Base-by-base conservation (phyloP, 2,113 vertebrate species). In the Ginglymostoma cirratum region DNA sequence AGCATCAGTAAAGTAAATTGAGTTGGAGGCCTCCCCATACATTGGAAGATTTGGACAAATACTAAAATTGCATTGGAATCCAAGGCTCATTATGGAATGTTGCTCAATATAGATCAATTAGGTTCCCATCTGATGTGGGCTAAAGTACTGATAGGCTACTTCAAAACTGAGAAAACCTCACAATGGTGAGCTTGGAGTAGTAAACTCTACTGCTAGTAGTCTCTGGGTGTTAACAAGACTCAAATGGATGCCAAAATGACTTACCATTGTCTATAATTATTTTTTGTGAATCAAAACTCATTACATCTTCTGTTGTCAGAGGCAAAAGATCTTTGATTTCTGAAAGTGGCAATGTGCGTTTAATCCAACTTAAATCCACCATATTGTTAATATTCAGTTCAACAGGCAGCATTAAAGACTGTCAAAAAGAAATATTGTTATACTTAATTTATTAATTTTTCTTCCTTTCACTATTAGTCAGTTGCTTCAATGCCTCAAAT, bases 401-500 rank as follows among this genome's bases (percentile, higher is more conserved):
- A 96, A 96, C 0, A 96, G 96, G 96, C 86, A 97, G 96, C 96
- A 96, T 6, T 94, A 97, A 96, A 92, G 96, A 89, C 98, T 98
- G 96, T 95, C 69, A 95, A 95, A 76, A 70, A 90, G 52, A 70
- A 72, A 45, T 17, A 95, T 76, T 95, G 24, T 72, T 48, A 52
- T 70, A 27, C 24, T 94, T 94, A 67, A 90, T 90, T 89, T 61
- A 90, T 90, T 94, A 52, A 30, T 76, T 70, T 76, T 76, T 95
- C 38, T 21, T 69, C 21, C 67, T 45, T 94, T 72, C 42, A 67
- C 38, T 45, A 72, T 76, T 76, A 72, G 52, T 19, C 1, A 95
- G 5, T 2, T 12, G 48, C 45, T 69, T 69, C 90, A 94, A 94
- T 38, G 61, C 61, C 17, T 10, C 14, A 52, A 34, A n/a, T 14